phyloP scores from a whole-genome alignment of 2,113 vertebrate genomes.

The Hirundichthys speculiger region DNA sequence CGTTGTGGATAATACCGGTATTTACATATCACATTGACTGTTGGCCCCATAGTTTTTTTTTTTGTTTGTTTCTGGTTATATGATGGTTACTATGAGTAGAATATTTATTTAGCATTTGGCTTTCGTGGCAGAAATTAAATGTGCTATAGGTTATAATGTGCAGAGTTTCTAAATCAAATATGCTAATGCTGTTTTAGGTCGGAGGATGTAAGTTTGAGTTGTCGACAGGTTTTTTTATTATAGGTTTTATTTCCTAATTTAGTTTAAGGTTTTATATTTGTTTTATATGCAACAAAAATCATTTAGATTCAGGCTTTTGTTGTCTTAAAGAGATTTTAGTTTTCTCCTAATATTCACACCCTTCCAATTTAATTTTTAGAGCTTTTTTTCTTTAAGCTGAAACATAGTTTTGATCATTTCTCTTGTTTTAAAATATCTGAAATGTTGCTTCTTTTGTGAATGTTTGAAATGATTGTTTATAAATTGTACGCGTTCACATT shows the following conservation, averaged over 20 bases:
- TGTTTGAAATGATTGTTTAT: constrained; percentile 13
- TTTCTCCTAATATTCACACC: too few relatives aligned
- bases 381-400: too few relatives aligned
- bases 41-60: neutral
- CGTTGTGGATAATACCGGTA: neutral
- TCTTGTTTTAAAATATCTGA: constrained; percentile 23
- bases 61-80: too few relatives aligned
- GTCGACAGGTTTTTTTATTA: constrained; percentile 22
- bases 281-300: constrained; percentile 11
- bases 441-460: constrained; percentile 19
- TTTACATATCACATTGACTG: neutral
- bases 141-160: too few relatives aligned
- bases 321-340: too few relatives aligned
- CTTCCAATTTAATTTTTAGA: too few relatives aligned
- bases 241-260: constrained; percentile 43
- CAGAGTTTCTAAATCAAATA: neutral
- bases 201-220: neutral
- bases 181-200: neutral
- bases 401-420: constrained; percentile 18
- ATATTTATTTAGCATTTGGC: too few relatives aligned
- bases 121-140: too few relatives aligned
- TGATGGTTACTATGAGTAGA: too few relatives aligned
- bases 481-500: constrained; percentile 11
- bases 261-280: constrained; percentile 43
- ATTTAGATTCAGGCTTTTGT: neutral